phyloP scores from a whole-genome alignment of 1,140 invertebrate genomes.

The Spodoptera litura region DNA sequence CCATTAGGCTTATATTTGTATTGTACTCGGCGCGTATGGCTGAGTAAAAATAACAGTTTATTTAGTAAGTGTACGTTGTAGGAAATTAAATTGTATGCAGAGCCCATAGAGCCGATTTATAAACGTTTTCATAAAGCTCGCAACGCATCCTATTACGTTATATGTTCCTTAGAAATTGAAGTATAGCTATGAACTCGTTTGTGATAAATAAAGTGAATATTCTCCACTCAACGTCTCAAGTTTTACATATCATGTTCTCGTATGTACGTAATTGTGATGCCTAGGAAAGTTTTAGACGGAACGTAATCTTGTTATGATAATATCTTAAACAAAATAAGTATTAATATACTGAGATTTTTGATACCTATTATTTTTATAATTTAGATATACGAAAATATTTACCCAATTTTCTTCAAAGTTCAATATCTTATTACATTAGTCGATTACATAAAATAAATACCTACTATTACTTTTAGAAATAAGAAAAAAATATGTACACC shows the following conservation, averaged over 20 bases:
- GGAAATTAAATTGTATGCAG: slow-evolving; percentile 46
- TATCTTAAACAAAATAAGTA: no score
- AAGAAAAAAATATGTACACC: no score
- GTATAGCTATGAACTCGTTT: slow-evolving; percentile 19
- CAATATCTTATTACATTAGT: no score
- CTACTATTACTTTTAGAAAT: no score
- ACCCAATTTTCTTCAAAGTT: no score
- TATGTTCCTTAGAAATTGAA: slow-evolving; percentile 25
- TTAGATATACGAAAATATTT: no score
- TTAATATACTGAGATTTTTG: no score
- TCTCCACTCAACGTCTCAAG: neutral
- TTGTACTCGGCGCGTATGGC: slow-evolving; percentile 51
- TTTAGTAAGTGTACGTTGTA: slow-evolving; percentile 47
- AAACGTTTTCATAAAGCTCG: slow-evolving; percentile 48
- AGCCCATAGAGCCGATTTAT: slow-evolving; percentile 39
- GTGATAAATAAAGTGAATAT: slow-evolving; percentile 27
- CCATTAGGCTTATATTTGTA: slow-evolving; percentile 72
- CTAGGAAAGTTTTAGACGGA: neutral
- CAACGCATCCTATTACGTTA: slow-evolving; percentile 34
- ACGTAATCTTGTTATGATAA: no score
- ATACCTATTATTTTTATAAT: no score
- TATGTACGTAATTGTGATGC: slow-evolving; percentile 11
- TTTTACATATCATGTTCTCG: neutral
- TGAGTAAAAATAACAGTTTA: slow-evolving; percentile 56
- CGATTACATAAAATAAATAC: no score